Conservation (phyloP, 2,888 invertebrate genomes). For the Aleiodes testaceus region DNA sequence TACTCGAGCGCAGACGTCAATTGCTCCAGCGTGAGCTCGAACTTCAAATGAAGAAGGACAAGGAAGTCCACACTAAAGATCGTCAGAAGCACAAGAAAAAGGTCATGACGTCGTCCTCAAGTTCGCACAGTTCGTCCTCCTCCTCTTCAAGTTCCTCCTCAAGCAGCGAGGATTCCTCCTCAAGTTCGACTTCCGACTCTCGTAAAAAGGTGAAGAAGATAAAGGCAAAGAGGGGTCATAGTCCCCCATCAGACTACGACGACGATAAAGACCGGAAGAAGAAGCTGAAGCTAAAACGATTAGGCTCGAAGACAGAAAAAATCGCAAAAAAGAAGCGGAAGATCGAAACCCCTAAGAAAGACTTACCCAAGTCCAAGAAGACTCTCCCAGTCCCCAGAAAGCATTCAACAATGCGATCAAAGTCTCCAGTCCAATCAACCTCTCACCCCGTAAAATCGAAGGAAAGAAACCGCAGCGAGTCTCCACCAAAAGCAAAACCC, state of each 20-base stretch:
- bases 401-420: slow-evolving; percentile 53
- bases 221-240: slow-evolving; percentile 77
- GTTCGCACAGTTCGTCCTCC: slow-evolving; percentile 78
- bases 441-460: slow-evolving; percentile 60
- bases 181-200: slow-evolving; percentile 78
- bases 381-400: slow-evolving; percentile 50
- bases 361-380: slow-evolving; percentile 43
- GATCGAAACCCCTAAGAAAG: slow-evolving; percentile 57
- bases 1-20: slow-evolving; percentile 83
- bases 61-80: slow-evolving; percentile 81
- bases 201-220: slow-evolving; percentile 74
- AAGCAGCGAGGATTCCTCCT: slow-evolving; percentile 78
- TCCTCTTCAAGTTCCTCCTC: slow-evolving; percentile 78
- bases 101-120: slow-evolving; percentile 81
- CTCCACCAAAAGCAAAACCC: slow-evolving; percentile 55
- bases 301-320: slow-evolving; percentile 64
- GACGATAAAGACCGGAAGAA: slow-evolving; percentile 75
- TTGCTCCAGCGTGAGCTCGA: slow-evolving; percentile 86
- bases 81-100: slow-evolving; percentile 77
- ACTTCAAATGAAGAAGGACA: slow-evolving; percentile 85
- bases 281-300: slow-evolving; percentile 68
- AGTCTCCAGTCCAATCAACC: slow-evolving; percentile 57
- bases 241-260: slow-evolving; percentile 80
- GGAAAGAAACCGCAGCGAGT: slow-evolving; percentile 68
- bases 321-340: slow-evolving; percentile 66